A percentile compares a stretch with the other conserved stretches of the same genome.
phyloP scores from a whole-genome alignment of 2,113 vertebrate species.

The Phylloscopus whistleri region DNA sequence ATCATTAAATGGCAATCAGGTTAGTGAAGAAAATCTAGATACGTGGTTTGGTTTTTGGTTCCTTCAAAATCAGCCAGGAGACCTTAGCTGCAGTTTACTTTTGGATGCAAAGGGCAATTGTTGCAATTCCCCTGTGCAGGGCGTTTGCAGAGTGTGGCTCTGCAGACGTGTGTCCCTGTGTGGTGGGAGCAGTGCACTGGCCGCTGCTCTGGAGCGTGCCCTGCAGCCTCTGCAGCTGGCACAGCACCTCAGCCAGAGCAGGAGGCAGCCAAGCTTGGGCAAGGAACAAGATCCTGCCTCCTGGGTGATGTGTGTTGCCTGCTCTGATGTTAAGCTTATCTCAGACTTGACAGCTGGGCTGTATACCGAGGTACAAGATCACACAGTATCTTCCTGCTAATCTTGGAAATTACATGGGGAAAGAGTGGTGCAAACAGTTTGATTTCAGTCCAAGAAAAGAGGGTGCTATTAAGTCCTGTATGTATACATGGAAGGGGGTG shows the following conservation, averaged over 20 bases:
- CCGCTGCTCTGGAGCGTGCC: fast-evolving
- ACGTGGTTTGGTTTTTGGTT: neutral
- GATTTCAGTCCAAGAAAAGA: neutral
- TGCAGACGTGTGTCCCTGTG: neutral
- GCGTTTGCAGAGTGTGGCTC: neutral
- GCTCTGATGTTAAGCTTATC: neutral
- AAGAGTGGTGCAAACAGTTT: neutral
- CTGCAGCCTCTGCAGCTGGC: fast-evolving
- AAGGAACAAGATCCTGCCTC: neutral
- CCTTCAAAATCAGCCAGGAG: neutral
- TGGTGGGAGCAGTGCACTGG: fast-evolving
- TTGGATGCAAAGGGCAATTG: neutral
- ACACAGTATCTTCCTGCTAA: neutral
- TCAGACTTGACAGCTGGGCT: neutral
- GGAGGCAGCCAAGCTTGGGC: neutral
- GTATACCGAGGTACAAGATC: neutral
- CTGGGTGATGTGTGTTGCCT: neutral
- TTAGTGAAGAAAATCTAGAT: neutral
- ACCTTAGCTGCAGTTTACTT: neutral
- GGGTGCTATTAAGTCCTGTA: neutral
- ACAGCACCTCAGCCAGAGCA: fast-evolving
- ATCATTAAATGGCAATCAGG: neutral
- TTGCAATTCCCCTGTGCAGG: neutral
- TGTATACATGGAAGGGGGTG: neutral
- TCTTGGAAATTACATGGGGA: neutral